Evolutionary conservation across 2,888 invertebrate species (phyloP).

Genomic region (Orthonevra nobilis): DNA sequence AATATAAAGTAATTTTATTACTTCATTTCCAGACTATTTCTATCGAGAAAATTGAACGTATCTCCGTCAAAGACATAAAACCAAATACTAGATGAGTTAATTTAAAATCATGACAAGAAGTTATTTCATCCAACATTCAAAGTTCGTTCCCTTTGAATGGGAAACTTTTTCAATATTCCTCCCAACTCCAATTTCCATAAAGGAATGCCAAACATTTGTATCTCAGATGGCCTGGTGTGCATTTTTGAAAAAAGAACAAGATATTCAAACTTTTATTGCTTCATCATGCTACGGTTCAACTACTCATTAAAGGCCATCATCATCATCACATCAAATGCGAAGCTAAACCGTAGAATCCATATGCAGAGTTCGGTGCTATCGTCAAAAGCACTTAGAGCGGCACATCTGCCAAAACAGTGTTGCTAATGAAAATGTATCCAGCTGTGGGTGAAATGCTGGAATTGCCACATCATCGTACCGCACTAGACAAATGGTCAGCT

Average conservation of each 20-base stretch:
- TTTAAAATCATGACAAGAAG: too few species aligned
- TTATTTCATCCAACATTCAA: too few species aligned
- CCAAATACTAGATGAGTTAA: too few species aligned
- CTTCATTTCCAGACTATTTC: too few species aligned
- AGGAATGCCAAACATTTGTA: neutral
- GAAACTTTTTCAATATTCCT: neutral
- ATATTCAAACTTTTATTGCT: constrained; percentile 12
- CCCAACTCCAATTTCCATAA: neutral
- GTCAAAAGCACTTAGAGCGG: constrained; percentile 41
- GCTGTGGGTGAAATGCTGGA: constrained; percentile 15
- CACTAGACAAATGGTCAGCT: constrained; percentile 17
- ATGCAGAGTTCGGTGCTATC: constrained; percentile 15
- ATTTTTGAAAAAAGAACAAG: constrained; percentile 10
- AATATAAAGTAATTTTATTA: too few species aligned
- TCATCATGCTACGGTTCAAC: constrained; percentile 4
- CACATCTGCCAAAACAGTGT: constrained; percentile 45
- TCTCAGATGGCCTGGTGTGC: neutral
- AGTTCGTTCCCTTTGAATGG: neutral
- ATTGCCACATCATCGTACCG: constrained; percentile 17
- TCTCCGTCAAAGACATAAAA: too few species aligned
- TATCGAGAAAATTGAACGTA: too few species aligned
- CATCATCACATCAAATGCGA: constrained; percentile 6
- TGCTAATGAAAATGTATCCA: constrained; percentile 34
- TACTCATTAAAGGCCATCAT: constrained; percentile 24
- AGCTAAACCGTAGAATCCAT: constrained; percentile 1